Evolutionary conservation across 2,888 invertebrate species (phyloP).

Genomic region (Aethes cnicana): DNA sequence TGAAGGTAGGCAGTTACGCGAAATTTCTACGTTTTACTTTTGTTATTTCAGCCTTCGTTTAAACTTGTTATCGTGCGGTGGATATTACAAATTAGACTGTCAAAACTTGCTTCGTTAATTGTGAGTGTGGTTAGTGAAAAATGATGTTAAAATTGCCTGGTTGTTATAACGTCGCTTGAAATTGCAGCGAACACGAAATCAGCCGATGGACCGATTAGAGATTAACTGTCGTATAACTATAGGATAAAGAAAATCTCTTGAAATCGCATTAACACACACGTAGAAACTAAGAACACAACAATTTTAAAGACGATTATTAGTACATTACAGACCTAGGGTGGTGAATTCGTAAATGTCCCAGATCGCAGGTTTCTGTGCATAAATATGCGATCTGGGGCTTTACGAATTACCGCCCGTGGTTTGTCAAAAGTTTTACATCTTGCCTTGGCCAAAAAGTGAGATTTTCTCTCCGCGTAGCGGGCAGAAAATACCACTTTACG

Average conservation of each 20-base stretch:
- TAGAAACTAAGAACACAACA: no score
- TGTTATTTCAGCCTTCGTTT: slow-evolving; percentile 15
- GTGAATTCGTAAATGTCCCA: no score
- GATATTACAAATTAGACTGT: slow-evolving; percentile 14
- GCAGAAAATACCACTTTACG: no score
- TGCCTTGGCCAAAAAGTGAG: no score
- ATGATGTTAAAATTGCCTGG: slow-evolving; percentile 24
- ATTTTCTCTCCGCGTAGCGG: no score
- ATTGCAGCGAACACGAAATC: slow-evolving; percentile 23
- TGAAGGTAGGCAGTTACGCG: slow-evolving; percentile 1
- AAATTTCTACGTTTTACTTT: not conserved
- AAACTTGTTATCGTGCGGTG: slow-evolving; percentile 8
- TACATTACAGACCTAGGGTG: no score
- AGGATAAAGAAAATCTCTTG: slow-evolving; percentile 13
- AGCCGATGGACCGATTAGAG: slow-evolving; percentile 20
- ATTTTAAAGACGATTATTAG: no score
- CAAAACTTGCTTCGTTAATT: slow-evolving; percentile 14
- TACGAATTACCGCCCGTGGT: no score
- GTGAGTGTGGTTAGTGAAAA: slow-evolving; percentile 20
- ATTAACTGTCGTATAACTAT: slow-evolving; percentile 15
- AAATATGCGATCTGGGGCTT: no score
- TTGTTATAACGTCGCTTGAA: slow-evolving; percentile 21
- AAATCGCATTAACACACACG: no score
- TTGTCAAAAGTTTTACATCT: no score
- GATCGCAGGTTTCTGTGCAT: no score